Base-by-base conservation (phyloP, 2,888 invertebrate genomes). In the Charanyca ferruginea region DNA sequence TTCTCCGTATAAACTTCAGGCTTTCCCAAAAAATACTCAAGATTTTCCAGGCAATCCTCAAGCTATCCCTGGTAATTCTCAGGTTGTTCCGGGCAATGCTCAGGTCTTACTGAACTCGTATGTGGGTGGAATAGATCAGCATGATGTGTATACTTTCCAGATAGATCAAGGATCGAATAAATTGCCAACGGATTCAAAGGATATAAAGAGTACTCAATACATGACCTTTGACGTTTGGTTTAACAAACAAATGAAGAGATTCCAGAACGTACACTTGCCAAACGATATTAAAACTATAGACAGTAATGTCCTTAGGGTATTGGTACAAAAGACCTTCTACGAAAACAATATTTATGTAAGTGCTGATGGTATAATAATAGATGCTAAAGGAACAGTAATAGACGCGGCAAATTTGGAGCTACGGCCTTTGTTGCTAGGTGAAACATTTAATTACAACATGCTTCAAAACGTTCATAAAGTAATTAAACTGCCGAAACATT, bases 401-500 rank as follows among this genome's bases (percentile, higher is more conserved):
- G 80, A 87, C 48, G 69, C 85, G 0, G 53, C 76, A 0, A 87
- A 91, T 63, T 67, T 94, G 13, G 81, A 84, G 60, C 64, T 94
- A 1, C 84, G 87, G 9, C 90, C 91, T 1, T 82, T 93, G 45
- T 67, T 92, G 0, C 84, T 94, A 23, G 91, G 92, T 0, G 83
- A 87, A 45, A 77, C 86, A 13, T 45, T 86, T 1, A 74, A 77
- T 11, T 84, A 86, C 20, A 60, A 83, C 20, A 75, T 63, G 11
- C 42, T 82, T 28, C 49, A 77, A 65, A 69, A 79, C 51, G 41
- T 52, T 7, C 55, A 5, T 1, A 49, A 32, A 9, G 8, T 22
- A 7, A 32, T 79, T 7, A 53, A n/a, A 44, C 16, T 82, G 0
- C 66, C 69, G 1, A 74, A 77, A 59, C 42, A 81, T 51, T 68